Percentiles rank a stretch among this genome's conserved stretches.
These are phyloP conservation scores for Uloborus plumipes DNA, from an alignment of 2,888 invertebrate genomes.

Conservation along the genomic window DNA sequence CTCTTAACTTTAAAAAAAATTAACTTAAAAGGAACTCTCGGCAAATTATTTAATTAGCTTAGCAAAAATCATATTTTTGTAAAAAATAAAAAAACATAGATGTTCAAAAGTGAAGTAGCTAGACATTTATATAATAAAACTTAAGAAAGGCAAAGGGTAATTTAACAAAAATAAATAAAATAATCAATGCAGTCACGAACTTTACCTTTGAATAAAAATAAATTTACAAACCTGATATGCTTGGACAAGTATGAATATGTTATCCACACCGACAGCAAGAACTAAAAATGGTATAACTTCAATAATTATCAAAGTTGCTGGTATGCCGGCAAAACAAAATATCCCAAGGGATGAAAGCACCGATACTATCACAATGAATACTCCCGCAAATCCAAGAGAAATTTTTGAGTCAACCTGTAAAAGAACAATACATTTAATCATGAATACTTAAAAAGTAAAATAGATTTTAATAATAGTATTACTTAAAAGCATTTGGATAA, in stretches of 20 bases:
- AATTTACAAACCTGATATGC: conserved; percentile 76
- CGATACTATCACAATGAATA: conserved; percentile 91
- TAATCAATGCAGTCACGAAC: neutral
- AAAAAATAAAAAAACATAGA: too few species aligned
- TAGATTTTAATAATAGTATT: too few species aligned
- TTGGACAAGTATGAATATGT: conserved; percentile 98
- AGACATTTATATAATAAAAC: too few species aligned
- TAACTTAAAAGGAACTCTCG: too few species aligned
- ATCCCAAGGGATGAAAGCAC: conserved; percentile 93
- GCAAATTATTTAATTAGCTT: too few species aligned
- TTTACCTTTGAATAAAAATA: neutral
- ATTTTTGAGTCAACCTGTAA: conserved; percentile 87
- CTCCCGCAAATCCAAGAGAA: conserved; percentile 92
- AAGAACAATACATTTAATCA: neutral
- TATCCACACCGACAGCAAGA: conserved; percentile 97
- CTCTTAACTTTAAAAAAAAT: too few species aligned
- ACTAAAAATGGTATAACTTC: conserved; percentile 99
- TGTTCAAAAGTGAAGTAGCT: too few species aligned
- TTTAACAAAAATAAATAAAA: too few species aligned
- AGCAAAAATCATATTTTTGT: too few species aligned
- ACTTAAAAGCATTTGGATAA: too few species aligned
- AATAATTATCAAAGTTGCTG: conserved; percentile 96
- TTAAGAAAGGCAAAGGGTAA: too few species aligned
- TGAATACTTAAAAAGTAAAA: too few species aligned
- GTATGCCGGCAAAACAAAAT: conserved; percentile 89